phyloP scores from a whole-genome alignment of 2,888 invertebrate species.

The Macrophya annulata region DNA sequence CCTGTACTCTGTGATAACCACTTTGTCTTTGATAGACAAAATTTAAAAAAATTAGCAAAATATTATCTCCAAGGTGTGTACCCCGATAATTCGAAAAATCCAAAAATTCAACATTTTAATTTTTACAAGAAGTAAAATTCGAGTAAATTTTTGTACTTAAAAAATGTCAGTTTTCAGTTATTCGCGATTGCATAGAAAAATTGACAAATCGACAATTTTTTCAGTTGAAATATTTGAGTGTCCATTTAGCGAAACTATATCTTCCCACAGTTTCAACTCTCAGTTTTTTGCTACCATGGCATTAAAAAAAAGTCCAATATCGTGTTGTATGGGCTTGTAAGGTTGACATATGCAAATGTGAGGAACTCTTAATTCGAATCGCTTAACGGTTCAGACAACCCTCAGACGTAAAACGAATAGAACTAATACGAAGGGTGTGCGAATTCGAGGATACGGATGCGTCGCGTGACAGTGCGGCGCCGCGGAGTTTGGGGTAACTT shows the following conservation, averaged over 20 bases:
- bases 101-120: no score
- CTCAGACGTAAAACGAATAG: constrained; percentile 11
- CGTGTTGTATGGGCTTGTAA: background rate
- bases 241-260: background rate
- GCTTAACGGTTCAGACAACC: background rate
- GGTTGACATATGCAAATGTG: constrained; percentile 8
- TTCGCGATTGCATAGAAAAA: no score
- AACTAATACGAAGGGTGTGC: constrained; percentile 17
- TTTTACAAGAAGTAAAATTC: no score
- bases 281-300: background rate
- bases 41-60: no score
- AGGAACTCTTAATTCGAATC: constrained; percentile 29
- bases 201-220: background rate
- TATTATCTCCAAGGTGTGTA: no score
- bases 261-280: background rate
- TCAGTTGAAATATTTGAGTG: background rate
- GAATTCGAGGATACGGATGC: constrained; percentile 35
- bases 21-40: no score
- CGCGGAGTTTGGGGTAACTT: constrained; percentile 27
- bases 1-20: no score
- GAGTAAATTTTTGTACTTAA: no score
- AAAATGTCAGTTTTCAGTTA: no score
- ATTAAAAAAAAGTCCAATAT: background rate
- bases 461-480: constrained; percentile 46
- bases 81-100: no score